Evolutionary conservation across 2,113 vertebrate genomes (phyloP), one percentile per base, ranked within the genome.

Genomic region (Platysteira castanea): DNA sequence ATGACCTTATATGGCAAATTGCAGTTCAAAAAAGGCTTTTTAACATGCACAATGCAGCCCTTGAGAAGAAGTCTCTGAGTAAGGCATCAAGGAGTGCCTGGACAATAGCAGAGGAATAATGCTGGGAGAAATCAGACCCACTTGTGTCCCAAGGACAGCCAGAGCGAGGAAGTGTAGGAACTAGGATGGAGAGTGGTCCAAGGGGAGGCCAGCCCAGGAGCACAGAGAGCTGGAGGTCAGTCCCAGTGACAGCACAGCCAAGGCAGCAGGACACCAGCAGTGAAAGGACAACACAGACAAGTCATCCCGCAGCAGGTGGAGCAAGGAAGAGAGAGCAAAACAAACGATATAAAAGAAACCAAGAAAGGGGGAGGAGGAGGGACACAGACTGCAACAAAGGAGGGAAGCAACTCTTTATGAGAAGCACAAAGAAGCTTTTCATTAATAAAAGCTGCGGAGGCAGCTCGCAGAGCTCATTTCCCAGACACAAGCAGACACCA

Each of bases 341-440:
- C 24, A 90, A 78, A 82, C 57, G 35, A 57, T 35, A 79, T 13
- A 7, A 86, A 84, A 90, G 56, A 41, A 80, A 57, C n/a, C 13
- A 73, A 73, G 87, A 69, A 90, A 84, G 18, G 20, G 41, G 80
- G 35, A 46, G 49, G 28, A n/a, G 20, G 15, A 9, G 6, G 6
- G 10, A 91, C 30, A 46, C 4, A 69, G 39, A 27, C 63, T 80
- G 68, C 1, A 2, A 47, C 78, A 94, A 82, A 81, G 63, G 50
- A 90, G 13, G 16, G 28, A 46, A 84, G 60, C 50, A 83, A 46
- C 24, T 44, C 64, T 67, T 82, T 73, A 69, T 60, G 44, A 84
- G 71, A 56, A 26, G 41, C 65, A 95, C 93, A 93, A 88, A 92
- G 92, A 52, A 90, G 90, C 86, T 90, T 96, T 97, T 96, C 93